Evolutionary conservation across 1,140 invertebrate species (phyloP), one percentile per base, ranked within the genome.

Genomic region (Condylostylus longicornis): DNA sequence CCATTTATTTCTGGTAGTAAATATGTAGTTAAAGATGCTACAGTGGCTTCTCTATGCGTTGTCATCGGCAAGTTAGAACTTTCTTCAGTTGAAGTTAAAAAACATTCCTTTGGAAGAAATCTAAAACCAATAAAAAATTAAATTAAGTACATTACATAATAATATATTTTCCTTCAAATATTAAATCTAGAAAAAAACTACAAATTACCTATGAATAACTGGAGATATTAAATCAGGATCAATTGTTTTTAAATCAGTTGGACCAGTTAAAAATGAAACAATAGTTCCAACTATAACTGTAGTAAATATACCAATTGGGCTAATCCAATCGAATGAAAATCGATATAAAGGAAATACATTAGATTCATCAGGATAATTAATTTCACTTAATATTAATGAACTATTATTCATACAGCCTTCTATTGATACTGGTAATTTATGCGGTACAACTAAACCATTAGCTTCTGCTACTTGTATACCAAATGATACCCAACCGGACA

Each of bases 301-400:
- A 1, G 71, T 65, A 2, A 66, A 37, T 8, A 67, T 64, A 5
- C 75, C 79, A 40, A 74, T 65, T 19, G 77, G 75, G 35, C 81
- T 77, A 49, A 85, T 80, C 76, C 83, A 81, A 48, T 79, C 74
- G 49, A 79, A 80, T 2, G 77, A 79, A 18, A 82, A 47, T 13
- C 74, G 69, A 58, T 79, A 81, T 18, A 81, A 51, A 1, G 75
- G 73, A 51, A 81, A 81, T 19, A 81, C 61, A 13, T 65, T 45
- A 1, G 60, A 57, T 59, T 67, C 62, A 45, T 67, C 58, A 18
- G 54, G 51, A 53, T 58, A 62, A 23, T 43, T 13, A 35, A 35
- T 31, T 30, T 51, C 44, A 35, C 51, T 29, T 8, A 40, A 9
- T 3, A 53, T 61, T 2, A 42, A 17, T 38, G 57, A 58, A 4